Conservation (phyloP, 2,113 vertebrate species). For the Gymnogyps californianus region DNA sequence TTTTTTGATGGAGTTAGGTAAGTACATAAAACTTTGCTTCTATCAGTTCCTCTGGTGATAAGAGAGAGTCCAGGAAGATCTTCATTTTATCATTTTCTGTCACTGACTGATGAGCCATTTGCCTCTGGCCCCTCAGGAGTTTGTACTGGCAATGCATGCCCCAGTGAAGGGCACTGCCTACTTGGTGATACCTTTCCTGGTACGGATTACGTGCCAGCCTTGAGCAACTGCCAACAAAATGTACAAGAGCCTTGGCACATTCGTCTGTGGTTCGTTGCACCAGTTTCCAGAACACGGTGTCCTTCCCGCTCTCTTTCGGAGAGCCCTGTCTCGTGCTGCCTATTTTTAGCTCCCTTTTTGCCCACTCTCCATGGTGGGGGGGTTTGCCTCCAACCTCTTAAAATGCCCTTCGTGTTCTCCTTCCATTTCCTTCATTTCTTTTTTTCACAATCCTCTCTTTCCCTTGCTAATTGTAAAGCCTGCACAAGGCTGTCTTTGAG, state of each 20-base stretch:
- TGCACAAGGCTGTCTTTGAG: constrained; percentile 53
- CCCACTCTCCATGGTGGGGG: not conserved
- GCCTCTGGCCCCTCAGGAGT: not conserved
- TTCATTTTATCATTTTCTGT: not conserved
- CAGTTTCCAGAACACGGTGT: constrained; percentile 54
- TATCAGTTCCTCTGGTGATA: not conserved
- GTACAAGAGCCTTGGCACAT: constrained; percentile 50
- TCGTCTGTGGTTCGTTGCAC: not conserved
- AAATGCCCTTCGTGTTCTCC: constrained; percentile 18
- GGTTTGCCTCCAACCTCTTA: constrained; percentile 18
- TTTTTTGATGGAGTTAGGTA: not conserved
- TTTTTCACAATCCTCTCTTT: not conserved
- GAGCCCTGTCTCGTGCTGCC: constrained; percentile 1
- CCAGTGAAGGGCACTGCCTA: not conserved
- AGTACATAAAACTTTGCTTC: not conserved
- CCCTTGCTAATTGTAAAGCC: not conserved
- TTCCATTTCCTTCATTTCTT: not conserved
- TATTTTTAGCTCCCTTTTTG: constrained; percentile 50
- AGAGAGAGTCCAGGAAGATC: not conserved
- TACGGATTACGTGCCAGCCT: not conserved
- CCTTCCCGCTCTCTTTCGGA: constrained; percentile 4
- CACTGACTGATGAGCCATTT: not conserved
- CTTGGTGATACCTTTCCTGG: constrained; percentile 21
- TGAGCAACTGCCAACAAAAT: constrained; percentile 24
- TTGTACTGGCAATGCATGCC: not conserved